phyloP scores from a whole-genome alignment of 1,140 invertebrate genomes.

The Drosophila murphyi region DNA sequence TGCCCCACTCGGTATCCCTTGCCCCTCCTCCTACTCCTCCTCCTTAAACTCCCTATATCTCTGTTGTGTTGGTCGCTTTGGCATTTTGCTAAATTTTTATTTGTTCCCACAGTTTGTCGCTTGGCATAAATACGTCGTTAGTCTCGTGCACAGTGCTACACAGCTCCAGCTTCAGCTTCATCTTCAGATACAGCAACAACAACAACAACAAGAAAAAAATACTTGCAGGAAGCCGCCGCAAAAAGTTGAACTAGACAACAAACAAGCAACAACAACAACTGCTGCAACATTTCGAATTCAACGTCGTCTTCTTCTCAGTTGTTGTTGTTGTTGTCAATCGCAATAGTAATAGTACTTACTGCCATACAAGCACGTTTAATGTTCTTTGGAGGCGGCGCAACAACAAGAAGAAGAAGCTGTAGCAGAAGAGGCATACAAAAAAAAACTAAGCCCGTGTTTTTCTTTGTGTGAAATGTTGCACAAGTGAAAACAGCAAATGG shows the following conservation, averaged over 20 bases:
- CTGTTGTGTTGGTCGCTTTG: constrained; percentile 23
- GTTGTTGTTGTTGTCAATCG: constrained; percentile 14
- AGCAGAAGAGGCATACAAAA: constrained; percentile 3
- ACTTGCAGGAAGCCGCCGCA: constrained; percentile 74
- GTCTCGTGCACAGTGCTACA: constrained; percentile 49
- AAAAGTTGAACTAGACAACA: constrained; percentile 68
- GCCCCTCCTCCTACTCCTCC: background rate
- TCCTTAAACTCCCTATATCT: background rate
- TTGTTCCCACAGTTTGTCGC: constrained; percentile 82
- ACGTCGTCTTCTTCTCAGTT: constrained; percentile 5
- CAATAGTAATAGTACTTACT: constrained; percentile 76
- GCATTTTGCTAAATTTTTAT: constrained; percentile 80
- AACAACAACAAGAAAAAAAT: constrained; percentile 12
- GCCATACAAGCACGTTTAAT: constrained; percentile 81
- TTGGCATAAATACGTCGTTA: constrained; percentile 83
- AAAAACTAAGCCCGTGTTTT: constrained; percentile 25
- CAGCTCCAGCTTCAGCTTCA: constrained; percentile 29
- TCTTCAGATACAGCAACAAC: constrained; percentile 48
- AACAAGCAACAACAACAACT: constrained; percentile 36
- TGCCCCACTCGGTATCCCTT: background rate
- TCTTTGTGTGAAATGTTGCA: constrained; percentile 75
- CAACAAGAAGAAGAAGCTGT: constrained; percentile 47
- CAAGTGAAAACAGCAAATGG: constrained; percentile 82
- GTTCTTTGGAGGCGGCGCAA: constrained; percentile 73
- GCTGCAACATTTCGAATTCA: constrained; percentile 11